Evolutionary conservation across 2,888 invertebrate genomes (phyloP).

Genomic region (Sipunculus nudus): DNA sequence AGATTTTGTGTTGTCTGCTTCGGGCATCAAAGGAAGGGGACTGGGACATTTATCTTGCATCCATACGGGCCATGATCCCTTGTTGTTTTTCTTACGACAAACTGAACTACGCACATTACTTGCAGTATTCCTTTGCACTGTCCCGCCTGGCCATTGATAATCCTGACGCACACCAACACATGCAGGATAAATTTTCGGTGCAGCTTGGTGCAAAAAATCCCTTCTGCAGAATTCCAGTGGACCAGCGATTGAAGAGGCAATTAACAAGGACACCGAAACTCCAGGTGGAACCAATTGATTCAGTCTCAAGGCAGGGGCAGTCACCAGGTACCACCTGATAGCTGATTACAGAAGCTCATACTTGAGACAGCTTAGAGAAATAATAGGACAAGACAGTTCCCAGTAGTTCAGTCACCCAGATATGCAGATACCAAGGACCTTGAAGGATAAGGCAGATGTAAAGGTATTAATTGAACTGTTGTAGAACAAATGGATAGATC

Average conservation of each 20-base stretch:
- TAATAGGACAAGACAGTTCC: no score
- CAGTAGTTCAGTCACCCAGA: conserved; percentile 19
- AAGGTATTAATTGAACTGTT: conserved; percentile 7
- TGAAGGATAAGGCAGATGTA: conserved; percentile 29
- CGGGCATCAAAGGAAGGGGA: conserved; percentile 35
- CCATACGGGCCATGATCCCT: conserved; percentile 34
- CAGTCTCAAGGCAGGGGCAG: conserved; percentile 12
- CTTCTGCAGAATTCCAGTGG: conserved; percentile 19
- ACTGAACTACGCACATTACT: conserved; percentile 40
- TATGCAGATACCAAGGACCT: conserved; percentile 10
- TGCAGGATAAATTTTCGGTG: conserved; percentile 24
- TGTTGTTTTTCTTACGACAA: conserved; percentile 43
- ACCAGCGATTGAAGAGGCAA: conserved; percentile 25
- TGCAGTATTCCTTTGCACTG: conserved; percentile 35
- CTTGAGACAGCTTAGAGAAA: neutral
- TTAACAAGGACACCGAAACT: conserved; percentile 32
- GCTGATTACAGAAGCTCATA: conserved; percentile 12
- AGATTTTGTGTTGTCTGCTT: conserved; percentile 31
- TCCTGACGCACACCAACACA: conserved; percentile 20
- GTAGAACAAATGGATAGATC: conserved; percentile 20
- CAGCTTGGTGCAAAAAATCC: conserved; percentile 15
- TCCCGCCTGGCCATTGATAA: conserved; percentile 14
- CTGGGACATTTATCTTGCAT: conserved; percentile 34
- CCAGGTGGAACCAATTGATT: conserved; percentile 24
- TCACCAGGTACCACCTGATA: conserved; percentile 4